phyloP scores from a whole-genome alignment of 2,888 invertebrate genomes.

The Oegoconia quadripuncta region DNA sequence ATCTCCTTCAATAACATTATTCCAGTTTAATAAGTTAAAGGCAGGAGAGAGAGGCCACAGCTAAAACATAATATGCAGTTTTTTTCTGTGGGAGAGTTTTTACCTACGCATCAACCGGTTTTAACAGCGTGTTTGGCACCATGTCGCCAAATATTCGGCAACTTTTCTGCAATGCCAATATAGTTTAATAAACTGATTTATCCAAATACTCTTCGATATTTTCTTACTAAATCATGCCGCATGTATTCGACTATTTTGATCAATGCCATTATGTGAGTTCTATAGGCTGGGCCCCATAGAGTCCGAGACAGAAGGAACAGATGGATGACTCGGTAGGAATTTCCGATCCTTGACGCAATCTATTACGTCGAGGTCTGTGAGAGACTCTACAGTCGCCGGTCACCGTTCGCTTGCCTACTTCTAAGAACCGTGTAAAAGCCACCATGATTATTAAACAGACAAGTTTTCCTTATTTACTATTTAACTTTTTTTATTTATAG shows the following conservation, averaged over 20 bases:
- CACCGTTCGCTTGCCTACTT: slow-evolving; percentile 33
- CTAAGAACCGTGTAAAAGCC: slow-evolving; percentile 44
- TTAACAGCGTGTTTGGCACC: too few species aligned
- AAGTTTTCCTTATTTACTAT: slow-evolving; percentile 47
- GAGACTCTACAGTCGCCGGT: slow-evolving; percentile 26
- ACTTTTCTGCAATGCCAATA: too few species aligned
- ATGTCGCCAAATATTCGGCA: too few species aligned
- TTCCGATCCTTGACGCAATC: slow-evolving; percentile 29
- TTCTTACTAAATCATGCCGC: too few species aligned
- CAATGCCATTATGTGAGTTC: not conserved
- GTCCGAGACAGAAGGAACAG: not conserved
- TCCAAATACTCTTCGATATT: too few species aligned
- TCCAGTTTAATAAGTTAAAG: too few species aligned
- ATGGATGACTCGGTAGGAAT: slow-evolving; percentile 23
- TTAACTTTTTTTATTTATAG: slow-evolving; percentile 5
- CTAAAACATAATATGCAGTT: too few species aligned
- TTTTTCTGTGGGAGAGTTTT: too few species aligned
- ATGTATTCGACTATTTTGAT: not conserved
- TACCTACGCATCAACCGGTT: too few species aligned
- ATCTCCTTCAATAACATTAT: too few species aligned
- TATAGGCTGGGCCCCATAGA: not conserved
- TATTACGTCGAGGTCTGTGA: slow-evolving; percentile 23
- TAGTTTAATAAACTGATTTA: too few species aligned
- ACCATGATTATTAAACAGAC: slow-evolving; percentile 16
- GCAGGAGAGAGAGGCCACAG: too few species aligned